A percentile compares a stretch with the other conserved stretches of the same genome.
phyloP scores from a whole-genome alignment of 2,888 invertebrate genomes.

The Apantesis nais region DNA sequence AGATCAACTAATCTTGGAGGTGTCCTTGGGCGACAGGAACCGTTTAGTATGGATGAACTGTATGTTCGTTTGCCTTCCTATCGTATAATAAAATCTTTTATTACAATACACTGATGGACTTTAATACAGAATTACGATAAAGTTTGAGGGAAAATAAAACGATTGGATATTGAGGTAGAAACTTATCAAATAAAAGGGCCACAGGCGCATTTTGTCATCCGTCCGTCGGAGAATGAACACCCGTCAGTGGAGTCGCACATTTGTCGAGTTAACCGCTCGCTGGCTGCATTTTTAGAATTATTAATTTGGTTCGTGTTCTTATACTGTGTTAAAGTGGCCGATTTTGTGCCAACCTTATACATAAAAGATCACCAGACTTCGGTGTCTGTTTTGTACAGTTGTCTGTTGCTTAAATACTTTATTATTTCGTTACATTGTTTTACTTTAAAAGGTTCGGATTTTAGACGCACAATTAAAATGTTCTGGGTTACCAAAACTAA shows the following conservation, averaged over 20 bases:
- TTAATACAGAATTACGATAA: neutral
- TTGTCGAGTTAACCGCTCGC: conserved; percentile 63
- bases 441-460: conserved; percentile 50
- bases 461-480: conserved; percentile 7
- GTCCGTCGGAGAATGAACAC: conserved; percentile 33
- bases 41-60: too few relatives aligned
- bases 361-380: conserved; percentile 74
- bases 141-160: conserved; percentile 28
- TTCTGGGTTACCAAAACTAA: neutral
- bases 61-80: too few relatives aligned
- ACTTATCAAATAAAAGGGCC: conserved; percentile 54
- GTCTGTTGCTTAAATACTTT: conserved; percentile 67
- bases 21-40: too few relatives aligned
- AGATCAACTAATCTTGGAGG: too few relatives aligned
- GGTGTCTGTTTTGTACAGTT: conserved; percentile 65
- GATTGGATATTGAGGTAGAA: conserved; percentile 41
- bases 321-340: conserved; percentile 76
- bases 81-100: too few relatives aligned
- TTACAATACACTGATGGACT: neutral
- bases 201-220: conserved; percentile 63
- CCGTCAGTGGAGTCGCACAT: conserved; percentile 61
- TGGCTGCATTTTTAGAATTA: conserved; percentile 83
- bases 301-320: conserved; percentile 81
- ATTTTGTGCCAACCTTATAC: conserved; percentile 78
- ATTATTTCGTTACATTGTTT: conserved; percentile 64